Evolutionary conservation across 1,140 invertebrate genomes (phyloP).

Genomic region (Drosophila punjabiensis): DNA sequence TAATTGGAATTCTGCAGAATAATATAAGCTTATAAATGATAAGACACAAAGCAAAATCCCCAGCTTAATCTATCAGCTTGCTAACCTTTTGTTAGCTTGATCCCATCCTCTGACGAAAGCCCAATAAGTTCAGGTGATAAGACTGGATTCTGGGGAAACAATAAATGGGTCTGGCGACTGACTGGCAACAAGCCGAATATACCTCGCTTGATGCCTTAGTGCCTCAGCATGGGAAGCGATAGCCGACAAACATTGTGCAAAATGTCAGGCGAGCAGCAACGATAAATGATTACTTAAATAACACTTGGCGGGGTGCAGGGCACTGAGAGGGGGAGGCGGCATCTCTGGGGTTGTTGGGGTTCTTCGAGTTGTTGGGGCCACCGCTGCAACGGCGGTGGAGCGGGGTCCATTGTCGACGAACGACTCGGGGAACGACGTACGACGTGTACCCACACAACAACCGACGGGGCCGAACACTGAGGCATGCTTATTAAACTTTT

Average conservation of each 20-base stretch:
- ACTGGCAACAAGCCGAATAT: conserved; percentile 9
- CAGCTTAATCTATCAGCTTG: background rate
- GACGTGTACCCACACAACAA: conserved; percentile 32
- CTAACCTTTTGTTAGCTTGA: background rate
- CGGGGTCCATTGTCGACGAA: conserved; percentile 35
- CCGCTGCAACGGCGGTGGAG: conserved; percentile 13
- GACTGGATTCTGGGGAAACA: background rate
- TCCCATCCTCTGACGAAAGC: background rate
- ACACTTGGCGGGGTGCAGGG: conserved; percentile 24
- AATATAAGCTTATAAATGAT: background rate
- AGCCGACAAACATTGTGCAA: conserved; percentile 44
- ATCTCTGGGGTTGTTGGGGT: conserved; percentile 2
- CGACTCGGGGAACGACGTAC: conserved; percentile 14
- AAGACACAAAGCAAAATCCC: background rate
- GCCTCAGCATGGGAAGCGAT: conserved; percentile 16
- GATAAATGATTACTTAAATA: conserved; percentile 69
- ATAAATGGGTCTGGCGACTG: background rate
- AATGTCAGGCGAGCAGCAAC: conserved; percentile 48
- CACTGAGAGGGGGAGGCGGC: background rate
- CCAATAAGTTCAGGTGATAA: background rate
- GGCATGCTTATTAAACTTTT: conserved; percentile 72
- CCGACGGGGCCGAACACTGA: conserved; percentile 5
- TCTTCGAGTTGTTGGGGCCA: conserved; percentile 6
- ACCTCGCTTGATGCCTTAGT: background rate
- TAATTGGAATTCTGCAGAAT: background rate